Base-by-base conservation (phyloP, 1,140 invertebrate genomes). In the Lethrus apterus region DNA sequence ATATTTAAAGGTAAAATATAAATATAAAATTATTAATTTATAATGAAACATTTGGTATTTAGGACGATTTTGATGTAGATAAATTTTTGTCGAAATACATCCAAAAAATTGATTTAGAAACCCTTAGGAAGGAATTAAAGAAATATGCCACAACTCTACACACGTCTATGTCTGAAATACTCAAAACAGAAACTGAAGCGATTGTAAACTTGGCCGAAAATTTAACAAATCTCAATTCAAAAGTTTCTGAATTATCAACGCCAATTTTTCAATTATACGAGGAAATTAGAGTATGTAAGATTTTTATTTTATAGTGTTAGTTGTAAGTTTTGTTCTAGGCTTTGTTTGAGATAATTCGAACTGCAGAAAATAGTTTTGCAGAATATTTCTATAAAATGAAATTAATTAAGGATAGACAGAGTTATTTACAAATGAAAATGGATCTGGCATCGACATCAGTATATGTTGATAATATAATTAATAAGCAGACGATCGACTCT, bases 141-240 rank as follows among this genome's bases (percentile, higher is more conserved):
- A 52, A 46, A 18, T 63, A 60, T 52, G 61, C 56, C 4, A 43
- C 48, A 4, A 56, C 60, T 15, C 38, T 63, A 8, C 59, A 62
- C 15, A 38, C 49, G 29, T 43, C 54, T 29, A 63, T 62, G 59
- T 49, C 55, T 17, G 56, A 63, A 24, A 63, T 63, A 42, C 47
- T 63, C n/a, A 63, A 62, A 52, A 57, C 50, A 33, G 59, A 63
- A 53, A 63, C 62, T 1, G 59, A 63, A 52, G 52, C 55, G 7
- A 63, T 63, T 33, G 59, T 62, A 4, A 60, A 62, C 50, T 50
- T 63, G 33, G 62, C 62, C 7, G 59, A 63, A 48, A 52, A 57
- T 54, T 48, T 63, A 35, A 62, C 58, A 17, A 59, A 59, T 52
- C 49, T 63, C 21, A 56, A 51, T 54, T 54, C 52, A 15, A 62